Conservation (phyloP, 1,140 invertebrate genomes). For the Aphelinus certus region DNA sequence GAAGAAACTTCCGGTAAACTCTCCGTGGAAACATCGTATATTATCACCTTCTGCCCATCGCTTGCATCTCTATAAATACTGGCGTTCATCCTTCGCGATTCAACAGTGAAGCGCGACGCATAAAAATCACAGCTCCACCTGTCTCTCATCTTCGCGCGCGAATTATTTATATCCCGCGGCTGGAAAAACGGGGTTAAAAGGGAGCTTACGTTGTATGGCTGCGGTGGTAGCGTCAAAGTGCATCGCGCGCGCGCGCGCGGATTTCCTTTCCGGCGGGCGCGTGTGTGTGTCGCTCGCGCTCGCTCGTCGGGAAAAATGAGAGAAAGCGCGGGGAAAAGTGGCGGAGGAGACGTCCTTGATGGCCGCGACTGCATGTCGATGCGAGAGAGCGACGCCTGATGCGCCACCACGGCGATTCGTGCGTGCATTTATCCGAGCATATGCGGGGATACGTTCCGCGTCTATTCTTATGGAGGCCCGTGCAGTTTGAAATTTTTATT, state of each 20-base stretch:
- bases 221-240: conserved; percentile 8
- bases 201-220: neutral
- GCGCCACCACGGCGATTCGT: too few species aligned
- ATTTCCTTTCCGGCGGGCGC: neutral
- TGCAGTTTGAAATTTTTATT: too few species aligned
- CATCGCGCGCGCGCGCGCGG: conserved; percentile 10
- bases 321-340: neutral
- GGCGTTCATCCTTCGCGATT: neutral
- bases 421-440: too few species aligned
- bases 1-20: too few species aligned
- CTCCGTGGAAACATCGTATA: too few species aligned
- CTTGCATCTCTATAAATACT: conserved; percentile 1
- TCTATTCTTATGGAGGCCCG: too few species aligned
- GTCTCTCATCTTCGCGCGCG: neutral
- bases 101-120: neutral
- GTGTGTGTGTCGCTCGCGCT: too few species aligned
- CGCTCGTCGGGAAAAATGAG: too few species aligned
- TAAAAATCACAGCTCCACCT: neutral
- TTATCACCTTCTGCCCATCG: too few species aligned
- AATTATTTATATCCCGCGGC: conserved; percentile 2
- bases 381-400: too few species aligned
- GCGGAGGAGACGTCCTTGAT: neutral
- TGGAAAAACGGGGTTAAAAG: conserved; percentile 21
- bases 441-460: too few species aligned
- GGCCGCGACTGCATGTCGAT: too few species aligned